Conservation (phyloP, 2,888 invertebrate genomes). For the Melinaea menophilus region DNA sequence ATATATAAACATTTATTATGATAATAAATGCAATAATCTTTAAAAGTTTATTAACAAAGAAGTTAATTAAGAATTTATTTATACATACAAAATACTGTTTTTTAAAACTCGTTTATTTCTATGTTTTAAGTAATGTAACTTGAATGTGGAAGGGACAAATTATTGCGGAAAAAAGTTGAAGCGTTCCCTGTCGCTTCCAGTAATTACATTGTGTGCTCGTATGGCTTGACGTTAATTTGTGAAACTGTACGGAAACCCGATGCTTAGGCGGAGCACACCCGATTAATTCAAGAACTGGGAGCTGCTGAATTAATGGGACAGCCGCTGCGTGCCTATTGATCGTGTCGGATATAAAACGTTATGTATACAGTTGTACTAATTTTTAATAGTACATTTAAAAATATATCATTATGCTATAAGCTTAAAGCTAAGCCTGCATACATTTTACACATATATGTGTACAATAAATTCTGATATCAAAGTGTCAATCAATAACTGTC, state of each 20-base stretch:
- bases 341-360: slow-evolving; percentile 16
- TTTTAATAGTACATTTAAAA: too few species aligned
- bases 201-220: slow-evolving; percentile 53
- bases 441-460: neutral
- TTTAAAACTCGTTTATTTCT: slow-evolving; percentile 7
- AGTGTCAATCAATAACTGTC: slow-evolving; percentile 2
- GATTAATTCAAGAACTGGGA: slow-evolving; percentile 69
- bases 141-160: slow-evolving; percentile 23
- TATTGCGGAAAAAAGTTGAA: slow-evolving; percentile 30
- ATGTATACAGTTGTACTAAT: neutral
- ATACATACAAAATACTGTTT: neutral
- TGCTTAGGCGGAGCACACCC: slow-evolving; percentile 57
- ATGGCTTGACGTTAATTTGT: slow-evolving; percentile 65
- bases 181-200: slow-evolving; percentile 27
- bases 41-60: neutral
- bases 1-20: too few species aligned
- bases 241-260: slow-evolving; percentile 67
- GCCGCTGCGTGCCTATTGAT: slow-evolving; percentile 28
- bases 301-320: slow-evolving; percentile 61
- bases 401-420: too few species aligned
- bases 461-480: neutral
- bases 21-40: neutral
- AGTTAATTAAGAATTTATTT: neutral
- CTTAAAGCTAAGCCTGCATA: too few species aligned
- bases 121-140: slow-evolving; percentile 16